phyloP scores from a whole-genome alignment of 2,797 vertebrate genomes.

The Loriculus beryllinus region DNA sequence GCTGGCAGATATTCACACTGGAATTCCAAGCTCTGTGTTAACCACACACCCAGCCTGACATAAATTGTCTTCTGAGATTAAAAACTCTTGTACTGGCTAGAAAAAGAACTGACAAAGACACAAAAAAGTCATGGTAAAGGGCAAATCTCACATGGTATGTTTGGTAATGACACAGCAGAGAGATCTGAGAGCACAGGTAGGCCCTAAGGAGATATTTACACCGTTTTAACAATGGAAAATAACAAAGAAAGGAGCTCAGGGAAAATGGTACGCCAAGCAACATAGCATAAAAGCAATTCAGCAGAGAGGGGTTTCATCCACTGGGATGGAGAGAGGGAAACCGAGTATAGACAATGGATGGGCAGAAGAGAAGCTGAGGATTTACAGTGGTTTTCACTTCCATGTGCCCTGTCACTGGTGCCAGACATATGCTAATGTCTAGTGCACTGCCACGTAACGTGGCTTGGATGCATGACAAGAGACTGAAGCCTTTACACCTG shows the following conservation, averaged over 20 bases:
- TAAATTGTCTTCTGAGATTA: not conserved
- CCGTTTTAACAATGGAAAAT: not conserved
- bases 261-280: constrained; percentile 4
- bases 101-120: not conserved
- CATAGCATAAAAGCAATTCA: constrained; percentile 2
- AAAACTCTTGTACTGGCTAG: not conserved
- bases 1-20: not conserved
- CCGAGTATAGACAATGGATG: not conserved
- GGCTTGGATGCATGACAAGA: not conserved
- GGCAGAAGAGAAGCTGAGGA: not conserved
- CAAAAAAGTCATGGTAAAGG: not conserved
- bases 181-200: not conserved
- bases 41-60: not conserved
- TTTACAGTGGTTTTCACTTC: not conserved
- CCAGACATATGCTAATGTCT: not conserved
- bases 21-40: not conserved
- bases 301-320: not conserved
- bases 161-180: not conserved
- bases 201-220: not conserved
- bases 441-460: not conserved
- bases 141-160: not conserved
- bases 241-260: not conserved
- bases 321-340: not conserved
- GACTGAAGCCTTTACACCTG: not conserved
- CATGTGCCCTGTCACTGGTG: not conserved